Percentiles rank a stretch among this genome's conserved stretches.
Conservation (phyloP, 2,888 invertebrate species). For the Drosophila formosana region DNA sequence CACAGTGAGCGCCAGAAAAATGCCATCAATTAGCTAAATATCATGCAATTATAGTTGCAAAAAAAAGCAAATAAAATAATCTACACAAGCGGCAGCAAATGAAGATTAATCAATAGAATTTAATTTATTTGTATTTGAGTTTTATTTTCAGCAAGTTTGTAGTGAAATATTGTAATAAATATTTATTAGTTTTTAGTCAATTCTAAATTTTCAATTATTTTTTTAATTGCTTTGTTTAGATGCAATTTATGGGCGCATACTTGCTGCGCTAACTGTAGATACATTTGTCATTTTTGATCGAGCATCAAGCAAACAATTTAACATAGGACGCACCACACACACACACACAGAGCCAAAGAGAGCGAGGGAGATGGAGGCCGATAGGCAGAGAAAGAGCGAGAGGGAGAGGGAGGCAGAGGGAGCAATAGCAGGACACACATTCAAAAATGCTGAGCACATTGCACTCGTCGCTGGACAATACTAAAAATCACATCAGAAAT, state of each 20-base stretch:
- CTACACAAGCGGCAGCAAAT: neutral
- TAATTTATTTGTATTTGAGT: neutral
- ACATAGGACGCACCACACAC: conserved; percentile 50
- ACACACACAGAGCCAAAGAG: conserved; percentile 26
- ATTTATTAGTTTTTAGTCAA: neutral
- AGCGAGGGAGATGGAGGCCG: neutral
- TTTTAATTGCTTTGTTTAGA: neutral
- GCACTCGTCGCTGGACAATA: conserved; percentile 80
- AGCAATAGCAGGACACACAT: conserved; percentile 52
- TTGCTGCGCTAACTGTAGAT: conserved; percentile 53
- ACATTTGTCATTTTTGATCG: conserved; percentile 82
- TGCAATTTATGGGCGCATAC: conserved; percentile 21
- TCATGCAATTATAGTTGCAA: neutral
- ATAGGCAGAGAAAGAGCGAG: neutral
- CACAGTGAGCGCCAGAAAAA: conserved; percentile 49
- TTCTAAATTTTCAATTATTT: neutral
- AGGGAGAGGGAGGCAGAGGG: neutral
- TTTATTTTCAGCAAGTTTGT: neutral
- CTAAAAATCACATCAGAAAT: conserved; percentile 82
- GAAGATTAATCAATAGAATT: neutral
- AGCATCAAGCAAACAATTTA: conserved; percentile 82
- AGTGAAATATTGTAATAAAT: neutral
- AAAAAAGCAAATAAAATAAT: neutral
- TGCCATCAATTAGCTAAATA: neutral
- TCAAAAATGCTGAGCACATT: conserved; percentile 75